These are phyloP conservation scores for Brachionus rotundiformis DNA, from an alignment of 1,140 invertebrate genomes.

Conservation along the genomic window DNA sequence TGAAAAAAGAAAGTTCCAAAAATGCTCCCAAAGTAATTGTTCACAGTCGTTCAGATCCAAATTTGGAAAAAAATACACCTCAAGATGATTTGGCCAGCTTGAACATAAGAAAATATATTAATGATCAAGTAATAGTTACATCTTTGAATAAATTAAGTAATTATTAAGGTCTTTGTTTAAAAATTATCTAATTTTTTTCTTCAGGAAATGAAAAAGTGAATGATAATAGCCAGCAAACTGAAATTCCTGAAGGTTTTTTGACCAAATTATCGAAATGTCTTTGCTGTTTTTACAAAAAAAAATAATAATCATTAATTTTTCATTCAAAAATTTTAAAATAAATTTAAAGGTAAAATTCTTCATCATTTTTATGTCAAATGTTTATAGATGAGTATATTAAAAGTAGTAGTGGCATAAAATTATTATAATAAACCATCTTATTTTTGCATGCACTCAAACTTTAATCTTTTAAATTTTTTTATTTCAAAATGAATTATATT, in stretches of 20 bases:
- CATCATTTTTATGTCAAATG: background rate
- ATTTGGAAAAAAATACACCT: background rate
- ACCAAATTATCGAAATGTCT: background rate
- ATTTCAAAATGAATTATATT: background rate
- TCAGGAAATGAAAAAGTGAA: background rate
- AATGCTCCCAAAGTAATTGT: background rate
- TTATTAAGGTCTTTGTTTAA: background rate
- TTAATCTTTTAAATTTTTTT: too few relatives aligned
- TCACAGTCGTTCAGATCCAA: background rate
- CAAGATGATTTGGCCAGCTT: background rate
- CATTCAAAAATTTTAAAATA: too few relatives aligned
- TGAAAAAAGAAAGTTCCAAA: background rate
- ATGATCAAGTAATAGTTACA: background rate
- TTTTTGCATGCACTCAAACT: too few relatives aligned
- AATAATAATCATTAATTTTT: too few relatives aligned
- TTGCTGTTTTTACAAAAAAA: background rate
- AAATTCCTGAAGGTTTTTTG: background rate
- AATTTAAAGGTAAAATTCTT: background rate
- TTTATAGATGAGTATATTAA: too few relatives aligned
- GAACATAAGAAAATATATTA: conserved; percentile 20
- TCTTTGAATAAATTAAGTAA: conserved; percentile 39
- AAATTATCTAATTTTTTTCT: background rate
- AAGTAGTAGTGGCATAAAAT: too few relatives aligned
- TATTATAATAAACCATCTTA: too few relatives aligned
- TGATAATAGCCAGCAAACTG: background rate